Evolutionary conservation across 1,140 invertebrate genomes (phyloP).

Genomic region (Drosophila sproati): DNA sequence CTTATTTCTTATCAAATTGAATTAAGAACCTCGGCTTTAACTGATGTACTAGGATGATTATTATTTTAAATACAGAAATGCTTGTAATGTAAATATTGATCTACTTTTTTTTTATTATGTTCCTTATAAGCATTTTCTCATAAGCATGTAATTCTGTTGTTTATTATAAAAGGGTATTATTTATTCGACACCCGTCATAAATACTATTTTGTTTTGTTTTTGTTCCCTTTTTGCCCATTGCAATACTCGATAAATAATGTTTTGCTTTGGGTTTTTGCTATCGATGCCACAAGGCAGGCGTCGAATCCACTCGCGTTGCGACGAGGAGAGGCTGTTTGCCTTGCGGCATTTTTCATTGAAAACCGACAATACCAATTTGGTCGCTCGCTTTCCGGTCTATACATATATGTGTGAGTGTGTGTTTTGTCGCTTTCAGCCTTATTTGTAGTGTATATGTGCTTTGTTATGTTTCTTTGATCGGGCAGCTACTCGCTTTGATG

Average conservation of each 20-base stretch:
- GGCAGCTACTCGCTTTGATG: constrained; percentile 27
- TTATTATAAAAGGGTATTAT: neutral
- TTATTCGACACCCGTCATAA: neutral
- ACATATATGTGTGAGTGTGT: constrained; percentile 31
- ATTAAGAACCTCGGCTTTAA: too few species aligned
- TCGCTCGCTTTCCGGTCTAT: constrained; percentile 65
- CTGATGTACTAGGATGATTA: too few species aligned
- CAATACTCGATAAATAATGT: constrained; percentile 57
- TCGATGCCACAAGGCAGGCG: constrained; percentile 46
- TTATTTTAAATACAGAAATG: too few species aligned
- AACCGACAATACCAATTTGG: constrained; percentile 62
- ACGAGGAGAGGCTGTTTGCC: constrained; percentile 40
- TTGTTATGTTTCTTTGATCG: constrained; percentile 4
- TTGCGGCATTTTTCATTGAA: constrained; percentile 62
- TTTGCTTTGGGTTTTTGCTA: constrained; percentile 46
- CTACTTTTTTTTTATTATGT: neutral
- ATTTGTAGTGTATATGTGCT: constrained; percentile 15
- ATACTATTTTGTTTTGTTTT: constrained; percentile 3
- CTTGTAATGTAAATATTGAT: too few species aligned
- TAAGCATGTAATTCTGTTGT: neutral
- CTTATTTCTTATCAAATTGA: too few species aligned
- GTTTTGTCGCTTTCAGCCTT: constrained; percentile 32
- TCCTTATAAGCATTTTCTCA: too few species aligned
- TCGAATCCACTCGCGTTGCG: neutral
- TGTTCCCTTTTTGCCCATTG: constrained; percentile 28